Conservation (phyloP, 1,140 invertebrate genomes). For the Teleogryllus occipitalis region DNA sequence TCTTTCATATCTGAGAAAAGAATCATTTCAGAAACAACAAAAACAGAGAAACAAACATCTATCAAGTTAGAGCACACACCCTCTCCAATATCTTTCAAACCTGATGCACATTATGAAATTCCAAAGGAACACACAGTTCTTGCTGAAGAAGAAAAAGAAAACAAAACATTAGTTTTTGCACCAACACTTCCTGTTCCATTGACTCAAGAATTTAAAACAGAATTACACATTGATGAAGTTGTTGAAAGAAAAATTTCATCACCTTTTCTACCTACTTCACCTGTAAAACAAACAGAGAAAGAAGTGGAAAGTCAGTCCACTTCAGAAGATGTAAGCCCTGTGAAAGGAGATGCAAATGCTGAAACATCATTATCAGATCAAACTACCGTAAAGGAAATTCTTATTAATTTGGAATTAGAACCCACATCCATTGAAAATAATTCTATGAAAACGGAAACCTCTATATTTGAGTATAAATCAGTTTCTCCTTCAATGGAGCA, state of each 20-base stretch:
- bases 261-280: no score
- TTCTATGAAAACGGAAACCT: no score
- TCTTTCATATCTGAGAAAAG: slow-evolving; percentile 16
- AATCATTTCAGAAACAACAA: slow-evolving; percentile 22
- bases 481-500: neutral
- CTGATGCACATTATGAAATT: neutral
- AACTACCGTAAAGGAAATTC: neutral
- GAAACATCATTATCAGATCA: no score
- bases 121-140: neutral
- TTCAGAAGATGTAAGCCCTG: no score
- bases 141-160: neutral
- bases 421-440: slow-evolving; percentile 2
- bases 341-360: no score
- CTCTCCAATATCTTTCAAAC: slow-evolving; percentile 8
- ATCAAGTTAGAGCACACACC: slow-evolving; percentile 22
- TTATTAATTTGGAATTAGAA: neutral
- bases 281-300: no score
- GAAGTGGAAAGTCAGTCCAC: no score
- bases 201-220: neutral
- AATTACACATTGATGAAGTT: neutral
- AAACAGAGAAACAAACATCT: slow-evolving; percentile 25
- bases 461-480: no score
- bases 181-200: neutral
- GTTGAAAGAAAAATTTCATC: neutral
- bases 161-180: neutral